A percentile compares a stretch with the other conserved stretches of the same genome.
phyloP scores from a whole-genome alignment of 1,140 invertebrate genomes.

The Aradophagus sp. region DNA sequence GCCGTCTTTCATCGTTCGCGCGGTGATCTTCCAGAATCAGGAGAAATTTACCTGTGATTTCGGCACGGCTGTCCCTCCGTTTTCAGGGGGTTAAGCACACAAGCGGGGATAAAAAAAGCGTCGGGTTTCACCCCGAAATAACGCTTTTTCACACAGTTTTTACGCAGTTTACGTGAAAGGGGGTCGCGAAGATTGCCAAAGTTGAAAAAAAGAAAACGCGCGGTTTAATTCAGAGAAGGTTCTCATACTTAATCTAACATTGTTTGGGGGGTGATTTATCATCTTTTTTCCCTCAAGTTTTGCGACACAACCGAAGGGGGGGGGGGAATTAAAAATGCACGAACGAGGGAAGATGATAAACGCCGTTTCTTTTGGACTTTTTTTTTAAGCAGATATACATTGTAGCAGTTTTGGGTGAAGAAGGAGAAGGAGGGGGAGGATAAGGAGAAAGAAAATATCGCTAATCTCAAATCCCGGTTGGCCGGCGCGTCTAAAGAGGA shows the following conservation, averaged over 20 bases:
- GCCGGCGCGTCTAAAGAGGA: constrained; percentile 49
- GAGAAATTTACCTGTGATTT: constrained; percentile 71
- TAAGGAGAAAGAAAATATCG: constrained; percentile 56
- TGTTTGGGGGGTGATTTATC: constrained; percentile 39
- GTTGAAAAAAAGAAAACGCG: constrained; percentile 46
- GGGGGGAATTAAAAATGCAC: constrained; percentile 1
- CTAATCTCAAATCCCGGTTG: constrained; percentile 51
- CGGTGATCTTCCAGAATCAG: constrained; percentile 65
- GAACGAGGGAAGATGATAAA: no score
- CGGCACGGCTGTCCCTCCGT: constrained; percentile 35
- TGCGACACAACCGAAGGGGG: not conserved
- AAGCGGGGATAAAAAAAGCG: constrained; percentile 51
- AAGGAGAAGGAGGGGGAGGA: no score
- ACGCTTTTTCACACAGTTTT: constrained; percentile 76
- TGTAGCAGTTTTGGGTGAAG: constrained; percentile 40
- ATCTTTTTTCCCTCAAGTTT: constrained; percentile 22
- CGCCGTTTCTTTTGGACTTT: no score
- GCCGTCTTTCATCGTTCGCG: constrained; percentile 40
- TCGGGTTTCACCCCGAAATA: constrained; percentile 74
- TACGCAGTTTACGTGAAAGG: constrained; percentile 57
- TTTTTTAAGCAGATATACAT: no score
- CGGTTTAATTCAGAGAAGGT: constrained; percentile 61
- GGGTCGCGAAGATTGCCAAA: constrained; percentile 41
- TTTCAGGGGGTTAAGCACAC: constrained; percentile 60
- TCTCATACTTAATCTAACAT: constrained; percentile 60